Evolutionary conservation across 2,888 invertebrate genomes (phyloP), one percentile per base, ranked within the genome.

Genomic region (Microplitis manilae): DNA sequence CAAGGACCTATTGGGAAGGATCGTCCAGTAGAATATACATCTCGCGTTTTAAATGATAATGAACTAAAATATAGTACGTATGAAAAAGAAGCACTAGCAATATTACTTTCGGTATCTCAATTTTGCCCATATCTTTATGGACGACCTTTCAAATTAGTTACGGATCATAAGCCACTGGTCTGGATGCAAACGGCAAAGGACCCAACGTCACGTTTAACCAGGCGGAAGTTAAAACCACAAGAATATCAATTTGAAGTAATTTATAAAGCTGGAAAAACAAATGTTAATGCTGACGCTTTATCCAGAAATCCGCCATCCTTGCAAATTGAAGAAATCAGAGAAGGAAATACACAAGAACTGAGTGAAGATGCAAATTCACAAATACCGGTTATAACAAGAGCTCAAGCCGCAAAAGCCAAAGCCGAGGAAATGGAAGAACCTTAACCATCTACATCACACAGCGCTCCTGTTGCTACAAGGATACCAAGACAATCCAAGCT

Each of bases 41-140:
- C 79, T 0, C 30, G 76, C n/a, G 61, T 72, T 1, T 59, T 83
- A n/a, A 70, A 20, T 1, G 67, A 75, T n/a, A 39, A 80, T 1
- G 80, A 80, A 67, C 38, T 50, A 7, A 81, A 79, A 60, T 81
- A 81, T 17, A 74, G 74, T 7, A 81, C 81, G 0, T 81, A 77
- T 13, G 81, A 82, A 69, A 80, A 81, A 8, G 76, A 81, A 73
- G 76, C 76, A 2, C 20, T 80, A 7, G 81, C 78, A 0, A 76
- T 81, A 2, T 62, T 80, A 0, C 73, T 73, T 4, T 59, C 68
- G 2, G 71, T 79, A 1, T 62, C 40, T 2, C 77, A 79, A 5
- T 81, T 79, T 17, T 68, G 79, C 20, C 79, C 75, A 5, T 81
- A 79, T 60, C 41, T 81, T 8, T 78, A 79, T 67, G 79, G 79